phyloP scores from a whole-genome alignment of 2,113 vertebrate species.

The Arvicanthis niloticus region DNA sequence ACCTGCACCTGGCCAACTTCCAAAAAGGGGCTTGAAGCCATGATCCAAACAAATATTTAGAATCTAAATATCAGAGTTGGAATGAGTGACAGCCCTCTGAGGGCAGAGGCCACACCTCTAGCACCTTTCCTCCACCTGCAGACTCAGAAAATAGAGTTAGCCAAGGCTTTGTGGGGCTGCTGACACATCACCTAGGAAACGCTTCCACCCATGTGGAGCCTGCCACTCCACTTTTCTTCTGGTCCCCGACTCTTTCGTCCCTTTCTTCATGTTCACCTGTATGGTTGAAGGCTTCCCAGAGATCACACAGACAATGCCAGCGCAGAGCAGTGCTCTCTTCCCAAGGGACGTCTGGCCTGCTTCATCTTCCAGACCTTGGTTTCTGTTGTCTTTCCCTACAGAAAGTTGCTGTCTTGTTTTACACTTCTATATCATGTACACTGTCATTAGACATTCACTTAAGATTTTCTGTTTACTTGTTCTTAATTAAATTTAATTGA shows the following conservation, averaged over 20 bases:
- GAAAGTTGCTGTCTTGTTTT: neutral
- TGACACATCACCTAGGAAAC: neutral
- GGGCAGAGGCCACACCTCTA: neutral
- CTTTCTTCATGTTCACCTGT: neutral
- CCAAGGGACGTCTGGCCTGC: neutral
- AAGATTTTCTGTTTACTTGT: neutral
- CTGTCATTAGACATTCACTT: neutral
- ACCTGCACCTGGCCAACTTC: neutral
- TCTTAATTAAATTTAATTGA: neutral
- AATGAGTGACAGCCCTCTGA: neutral
- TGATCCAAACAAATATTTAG: neutral
- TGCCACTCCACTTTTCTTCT: neutral
- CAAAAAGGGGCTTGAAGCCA: neutral
- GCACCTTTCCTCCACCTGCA: neutral
- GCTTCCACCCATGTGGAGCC: neutral
- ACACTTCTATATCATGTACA: neutral
- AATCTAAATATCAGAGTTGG: slow-evolving; percentile 7
- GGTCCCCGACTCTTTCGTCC: neutral
- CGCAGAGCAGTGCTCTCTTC: neutral
- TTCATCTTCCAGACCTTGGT: neutral
- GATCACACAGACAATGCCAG: neutral
- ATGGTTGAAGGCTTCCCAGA: neutral
- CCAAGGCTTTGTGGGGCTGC: neutral
- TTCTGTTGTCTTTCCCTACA: slow-evolving; percentile 6
- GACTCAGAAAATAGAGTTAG: neutral